Base-by-base conservation (phyloP, 2,888 invertebrate species). In the Cheilosia scutellata region DNA sequence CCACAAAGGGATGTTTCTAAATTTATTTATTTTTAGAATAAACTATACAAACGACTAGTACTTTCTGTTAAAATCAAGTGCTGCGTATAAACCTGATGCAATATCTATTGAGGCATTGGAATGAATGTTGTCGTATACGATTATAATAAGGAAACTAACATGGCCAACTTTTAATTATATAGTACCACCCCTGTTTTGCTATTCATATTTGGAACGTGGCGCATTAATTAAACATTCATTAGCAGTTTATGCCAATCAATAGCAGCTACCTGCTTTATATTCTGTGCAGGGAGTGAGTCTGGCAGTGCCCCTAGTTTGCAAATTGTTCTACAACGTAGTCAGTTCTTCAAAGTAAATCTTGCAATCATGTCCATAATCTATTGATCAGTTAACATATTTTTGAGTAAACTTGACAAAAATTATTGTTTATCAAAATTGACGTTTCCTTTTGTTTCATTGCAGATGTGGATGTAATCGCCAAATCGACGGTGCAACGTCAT, bases 401-500 rank as follows among this genome's bases (percentile, higher is more conserved):
- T 37, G 4, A 11, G 37, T 11, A 11, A 37, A 37, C 11, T 11
- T 37, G 4, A 4, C 9, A 37, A 37, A 37, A 37, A 37, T 4
- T 31, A 4, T 3, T 37, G 4, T 29, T 29, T 29, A 37, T 37
- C 11, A 37, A 37, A 37, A 6, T 1, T 29, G 25, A 29, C 3
- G 0, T 6, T n/a, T 0, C 5, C 31, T 71, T 63, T 57, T 55
- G 6, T 29, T 62, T 66, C 25, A 0, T 66, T 76, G 40, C 49
- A 86, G 86, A 86, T 86, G 86, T 62, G 76, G 86, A 66, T 72
- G 55, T 86, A 76, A 82, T 31, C 53, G 16, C 27, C n/a, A 72
- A 86, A 72, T 68, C 72, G 51, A 51, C 60, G 76, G 86, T 80
- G 82, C 86, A 82, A 82, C 76, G 86, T 72, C 82, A 80, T 62